Conservation (phyloP, 2,888 invertebrate genomes). For the Anodontia alba region DNA sequence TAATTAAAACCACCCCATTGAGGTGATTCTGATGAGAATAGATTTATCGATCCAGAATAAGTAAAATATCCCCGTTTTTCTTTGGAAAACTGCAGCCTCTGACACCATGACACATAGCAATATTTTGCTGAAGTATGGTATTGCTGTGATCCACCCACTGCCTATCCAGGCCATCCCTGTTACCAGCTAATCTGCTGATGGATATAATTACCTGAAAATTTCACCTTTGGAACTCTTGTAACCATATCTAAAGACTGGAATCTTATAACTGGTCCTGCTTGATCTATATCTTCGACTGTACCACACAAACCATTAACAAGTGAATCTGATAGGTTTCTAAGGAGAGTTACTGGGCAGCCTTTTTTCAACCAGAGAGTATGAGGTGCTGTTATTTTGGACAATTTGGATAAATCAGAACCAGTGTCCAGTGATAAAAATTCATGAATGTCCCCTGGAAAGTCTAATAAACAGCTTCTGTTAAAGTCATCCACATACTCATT, state of each 20-base stretch:
- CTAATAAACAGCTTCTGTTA: background rate
- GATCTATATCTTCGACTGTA: background rate
- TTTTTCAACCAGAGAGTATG: background rate
- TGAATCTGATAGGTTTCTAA: background rate
- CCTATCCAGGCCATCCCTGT: background rate
- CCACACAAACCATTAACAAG: background rate
- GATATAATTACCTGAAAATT: conserved; percentile 10
- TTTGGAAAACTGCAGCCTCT: background rate
- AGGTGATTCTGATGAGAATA: too few relatives aligned
- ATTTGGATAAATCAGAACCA: background rate
- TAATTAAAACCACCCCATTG: too few relatives aligned
- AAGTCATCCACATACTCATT: background rate
- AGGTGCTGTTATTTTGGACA: background rate
- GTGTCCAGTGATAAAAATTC: background rate
- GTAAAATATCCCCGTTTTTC: too few relatives aligned
- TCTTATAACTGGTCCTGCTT: background rate
- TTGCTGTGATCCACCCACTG: conserved; percentile 11
- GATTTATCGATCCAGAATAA: too few relatives aligned
- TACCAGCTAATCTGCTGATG: conserved; percentile 3
- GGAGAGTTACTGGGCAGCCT: background rate
- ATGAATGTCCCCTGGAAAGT: background rate
- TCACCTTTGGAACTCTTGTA: conserved; percentile 4
- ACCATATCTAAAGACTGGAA: background rate
- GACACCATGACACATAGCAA: conserved; percentile 1
- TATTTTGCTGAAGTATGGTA: background rate